Base-by-base conservation (phyloP, 2,888 invertebrate genomes). In the Coleophora deauratella region DNA sequence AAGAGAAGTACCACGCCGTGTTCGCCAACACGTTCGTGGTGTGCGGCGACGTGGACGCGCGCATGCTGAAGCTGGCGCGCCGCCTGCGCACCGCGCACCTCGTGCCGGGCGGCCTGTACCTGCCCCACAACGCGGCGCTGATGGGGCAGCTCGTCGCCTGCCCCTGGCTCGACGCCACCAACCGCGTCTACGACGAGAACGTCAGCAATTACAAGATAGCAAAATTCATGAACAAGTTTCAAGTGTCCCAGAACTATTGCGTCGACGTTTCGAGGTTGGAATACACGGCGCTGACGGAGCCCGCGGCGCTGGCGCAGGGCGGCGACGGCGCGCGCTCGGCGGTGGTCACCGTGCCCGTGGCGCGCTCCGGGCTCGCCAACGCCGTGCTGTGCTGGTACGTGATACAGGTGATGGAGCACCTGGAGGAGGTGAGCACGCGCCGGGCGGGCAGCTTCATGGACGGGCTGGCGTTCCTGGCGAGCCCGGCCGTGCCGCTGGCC, bases 71-170 rank as follows among this genome's bases (percentile, higher is more conserved):
- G 10, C 57, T 77, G 13, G 55, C 72, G 12, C 48, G 61, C 6
- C 53, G 64, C 44, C 59, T 77, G 41, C 76, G 59, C 48, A 57
- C 65, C 7, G 55, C 61, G 32, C 68, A 82, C 44, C 64, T 89
- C 1, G 55, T 71, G 28, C 62, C 62, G 33, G 77, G 75, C 40
- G 88, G 88, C 0, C 59, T 87, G 8, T 73, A 84, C 38, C 58
- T 90, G 54, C 92, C 91, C 1, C 60, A 79, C 36, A 73, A 68
- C 47, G 55, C 91, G 6, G 73, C 66, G 38, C 51, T 91, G 9
- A 69, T 87, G 45, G 87, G 87, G 1, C 87, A 89, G 52, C 58
- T 91, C n/a, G 79, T 90, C n/a, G 71, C 85, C 51, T 89, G 90
- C 4, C 63, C 82, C 27, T 90, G 90, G 81, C 63, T 91, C 32